These are phyloP conservation scores for Corythaixoides concolor DNA, from an alignment of 2,113 vertebrate species.

Conservation along the genomic window DNA sequence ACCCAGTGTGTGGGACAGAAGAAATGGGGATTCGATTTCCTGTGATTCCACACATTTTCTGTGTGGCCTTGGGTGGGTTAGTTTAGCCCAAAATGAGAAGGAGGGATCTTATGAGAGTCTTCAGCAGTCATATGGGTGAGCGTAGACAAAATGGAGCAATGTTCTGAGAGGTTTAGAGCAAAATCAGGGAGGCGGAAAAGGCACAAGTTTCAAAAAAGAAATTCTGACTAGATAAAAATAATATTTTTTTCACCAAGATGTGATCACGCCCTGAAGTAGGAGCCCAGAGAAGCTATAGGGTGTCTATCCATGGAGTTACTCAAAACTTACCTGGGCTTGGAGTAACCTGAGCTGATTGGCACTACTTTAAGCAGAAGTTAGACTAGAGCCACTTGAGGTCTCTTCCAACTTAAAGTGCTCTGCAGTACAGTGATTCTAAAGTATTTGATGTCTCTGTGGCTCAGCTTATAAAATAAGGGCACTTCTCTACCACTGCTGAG, in stretches of 20 bases:
- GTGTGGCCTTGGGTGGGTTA: neutral
- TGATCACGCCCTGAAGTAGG: neutral
- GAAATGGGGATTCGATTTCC: accelerated
- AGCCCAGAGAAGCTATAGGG: neutral
- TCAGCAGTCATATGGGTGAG: neutral
- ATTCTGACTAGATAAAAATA: neutral
- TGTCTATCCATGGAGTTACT: neutral
- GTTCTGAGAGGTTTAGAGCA: neutral
- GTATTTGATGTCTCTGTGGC: neutral
- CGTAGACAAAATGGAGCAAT: neutral
- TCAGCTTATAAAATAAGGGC: neutral
- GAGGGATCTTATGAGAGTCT: neutral
- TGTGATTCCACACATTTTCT: neutral
- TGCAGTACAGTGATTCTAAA: neutral
- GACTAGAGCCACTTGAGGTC: neutral
- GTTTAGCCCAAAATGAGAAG: neutral
- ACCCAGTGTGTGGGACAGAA: neutral
- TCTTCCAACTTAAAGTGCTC: neutral
- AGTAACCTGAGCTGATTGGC: neutral
- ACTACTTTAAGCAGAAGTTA: neutral
- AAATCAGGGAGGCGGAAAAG: neutral
- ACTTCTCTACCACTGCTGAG: neutral
- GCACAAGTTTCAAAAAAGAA: neutral
- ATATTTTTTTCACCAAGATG: accelerated
- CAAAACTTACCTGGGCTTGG: neutral